These are phyloP conservation scores for Nothocercus nigrocapillus DNA, from an alignment of 2,113 vertebrate genomes.

Conservation along the genomic window DNA sequence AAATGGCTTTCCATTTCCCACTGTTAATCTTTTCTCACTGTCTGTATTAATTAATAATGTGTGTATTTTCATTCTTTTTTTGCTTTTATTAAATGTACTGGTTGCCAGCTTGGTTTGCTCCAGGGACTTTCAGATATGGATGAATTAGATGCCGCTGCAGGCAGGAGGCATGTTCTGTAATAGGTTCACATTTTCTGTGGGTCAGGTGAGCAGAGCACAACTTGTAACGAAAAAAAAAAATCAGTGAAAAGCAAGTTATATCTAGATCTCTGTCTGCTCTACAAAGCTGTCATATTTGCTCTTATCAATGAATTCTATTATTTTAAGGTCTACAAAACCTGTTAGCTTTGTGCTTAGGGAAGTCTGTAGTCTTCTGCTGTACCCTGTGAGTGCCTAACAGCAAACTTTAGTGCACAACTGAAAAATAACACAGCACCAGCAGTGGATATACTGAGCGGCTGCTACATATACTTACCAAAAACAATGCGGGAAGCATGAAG, in stretches of 20 bases:
- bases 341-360: not conserved
- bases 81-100: not conserved
- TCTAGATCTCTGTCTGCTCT: not conserved
- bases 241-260: not conserved
- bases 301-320: not conserved
- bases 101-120: not conserved
- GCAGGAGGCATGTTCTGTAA: not conserved
- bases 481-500: not conserved
- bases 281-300: not conserved
- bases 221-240: not conserved
- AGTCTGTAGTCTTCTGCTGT: not conserved
- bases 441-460: not conserved
- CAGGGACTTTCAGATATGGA: not conserved
- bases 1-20: conserved; percentile 12
- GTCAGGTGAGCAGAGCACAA: not conserved
- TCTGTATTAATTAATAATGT: not conserved
- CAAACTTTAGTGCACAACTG: not conserved
- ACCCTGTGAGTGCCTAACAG: not conserved
- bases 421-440: not conserved
- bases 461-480: not conserved
- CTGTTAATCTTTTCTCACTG: not conserved
- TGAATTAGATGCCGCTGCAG: not conserved
- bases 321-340: not conserved
- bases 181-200: not conserved
- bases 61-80: not conserved